phyloP scores from a whole-genome alignment of 2,113 vertebrate genomes.

The Microcebus griseorufus region DNA sequence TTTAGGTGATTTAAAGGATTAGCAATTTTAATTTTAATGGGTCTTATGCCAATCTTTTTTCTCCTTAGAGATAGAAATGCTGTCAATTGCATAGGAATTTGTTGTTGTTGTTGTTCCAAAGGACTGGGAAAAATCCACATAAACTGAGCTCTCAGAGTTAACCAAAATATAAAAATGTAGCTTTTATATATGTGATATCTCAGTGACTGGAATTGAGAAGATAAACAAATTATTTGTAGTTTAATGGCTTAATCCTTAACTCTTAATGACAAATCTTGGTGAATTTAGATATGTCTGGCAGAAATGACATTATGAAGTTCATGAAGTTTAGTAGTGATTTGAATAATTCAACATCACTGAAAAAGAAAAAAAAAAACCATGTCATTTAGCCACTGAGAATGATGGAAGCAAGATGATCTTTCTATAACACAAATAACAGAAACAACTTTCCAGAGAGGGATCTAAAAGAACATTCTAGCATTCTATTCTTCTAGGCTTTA shows the following conservation, averaged over 20 bases:
- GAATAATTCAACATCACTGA: conserved; percentile 30
- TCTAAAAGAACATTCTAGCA: neutral
- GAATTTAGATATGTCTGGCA: conserved; percentile 2
- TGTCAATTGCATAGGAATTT: neutral
- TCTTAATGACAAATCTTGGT: neutral
- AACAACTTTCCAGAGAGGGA: conserved; percentile 14
- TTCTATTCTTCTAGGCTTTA: neutral
- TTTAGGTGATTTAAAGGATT: neutral
- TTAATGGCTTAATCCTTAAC: conserved; percentile 9
- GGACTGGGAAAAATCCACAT: neutral
- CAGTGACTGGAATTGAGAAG: neutral
- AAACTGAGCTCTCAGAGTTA: neutral
- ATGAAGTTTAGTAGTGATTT: conserved; percentile 36
- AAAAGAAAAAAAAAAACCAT: conserved; percentile 1
- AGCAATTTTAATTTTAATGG: neutral
- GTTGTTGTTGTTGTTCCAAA: neutral
- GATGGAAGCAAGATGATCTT: conserved; percentile 30
- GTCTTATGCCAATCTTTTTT: neutral
- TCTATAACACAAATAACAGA: neutral
- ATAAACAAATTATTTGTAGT: neutral
- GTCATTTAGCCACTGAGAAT: conserved; percentile 30
- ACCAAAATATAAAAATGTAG: neutral
- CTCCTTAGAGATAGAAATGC: neutral
- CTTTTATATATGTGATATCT: neutral
- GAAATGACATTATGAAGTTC: conserved; percentile 48